These are phyloP conservation scores for Sceliomorpha sp. DNA, from an alignment of 2,888 invertebrate genomes.

Conservation along the genomic window DNA sequence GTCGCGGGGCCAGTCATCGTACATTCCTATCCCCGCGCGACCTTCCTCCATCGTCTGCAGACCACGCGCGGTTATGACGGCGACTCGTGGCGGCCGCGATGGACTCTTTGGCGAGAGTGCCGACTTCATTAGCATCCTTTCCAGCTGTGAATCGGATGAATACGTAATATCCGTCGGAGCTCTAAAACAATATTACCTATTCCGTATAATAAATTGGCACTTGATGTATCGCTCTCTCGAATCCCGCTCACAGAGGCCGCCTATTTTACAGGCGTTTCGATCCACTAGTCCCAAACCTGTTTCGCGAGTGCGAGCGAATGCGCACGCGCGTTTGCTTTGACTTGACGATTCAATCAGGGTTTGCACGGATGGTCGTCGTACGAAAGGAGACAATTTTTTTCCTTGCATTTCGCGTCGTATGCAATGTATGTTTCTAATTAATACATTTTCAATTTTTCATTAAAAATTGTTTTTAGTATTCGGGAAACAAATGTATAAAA, in stretches of 20 bases:
- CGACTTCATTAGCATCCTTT: conserved; percentile 55
- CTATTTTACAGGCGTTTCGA: conserved; percentile 50
- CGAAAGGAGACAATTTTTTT: too few relatives aligned
- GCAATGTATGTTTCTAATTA: too few relatives aligned
- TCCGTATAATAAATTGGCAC: conserved; percentile 49
- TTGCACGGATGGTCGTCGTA: too few relatives aligned
- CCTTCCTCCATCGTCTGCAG: conserved; percentile 27
- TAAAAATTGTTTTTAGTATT: too few relatives aligned
- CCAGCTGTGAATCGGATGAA: conserved; percentile 53
- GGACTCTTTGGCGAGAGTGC: conserved; percentile 45
- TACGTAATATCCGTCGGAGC: conserved; percentile 40
- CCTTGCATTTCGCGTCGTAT: too few relatives aligned
- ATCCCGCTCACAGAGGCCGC: conserved; percentile 49
- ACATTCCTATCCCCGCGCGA: conserved; percentile 23
- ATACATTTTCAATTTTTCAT: too few relatives aligned
- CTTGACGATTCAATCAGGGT: conserved; percentile 52
- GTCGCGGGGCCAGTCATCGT: conserved; percentile 34
- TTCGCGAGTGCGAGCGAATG: conserved; percentile 14
- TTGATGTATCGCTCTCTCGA: conserved; percentile 53
- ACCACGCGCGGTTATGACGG: too few relatives aligned
- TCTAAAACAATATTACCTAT: conserved; percentile 48
- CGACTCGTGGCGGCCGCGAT: conserved; percentile 27
- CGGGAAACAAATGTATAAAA: too few relatives aligned
- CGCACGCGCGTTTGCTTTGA: conserved; percentile 43
- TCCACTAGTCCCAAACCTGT: conserved; percentile 54